These are phyloP conservation scores for Epinephelus moara DNA, from an alignment of 2,113 vertebrate species.

Conservation along the genomic window DNA sequence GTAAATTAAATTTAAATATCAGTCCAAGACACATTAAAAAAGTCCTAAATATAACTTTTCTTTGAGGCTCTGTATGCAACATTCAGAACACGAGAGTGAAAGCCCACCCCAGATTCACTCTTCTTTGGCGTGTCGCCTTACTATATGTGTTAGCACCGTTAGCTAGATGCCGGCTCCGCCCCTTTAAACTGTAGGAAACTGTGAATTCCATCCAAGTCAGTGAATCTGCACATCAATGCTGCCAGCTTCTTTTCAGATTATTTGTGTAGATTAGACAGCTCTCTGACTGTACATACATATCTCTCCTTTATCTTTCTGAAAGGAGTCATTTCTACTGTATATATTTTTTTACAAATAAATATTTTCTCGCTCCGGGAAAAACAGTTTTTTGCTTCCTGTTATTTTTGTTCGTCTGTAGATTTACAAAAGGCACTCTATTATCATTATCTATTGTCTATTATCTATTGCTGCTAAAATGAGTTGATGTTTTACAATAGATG, in stretches of 20 bases:
- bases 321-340: constrained; percentile 14
- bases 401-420: background rate
- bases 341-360: constrained; percentile 48
- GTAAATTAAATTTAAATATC: too few species aligned
- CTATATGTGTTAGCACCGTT: too few species aligned
- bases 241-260: background rate
- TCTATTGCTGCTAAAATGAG: background rate
- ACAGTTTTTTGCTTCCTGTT: background rate
- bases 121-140: too few species aligned
- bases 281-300: background rate
- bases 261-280: background rate
- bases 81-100: too few species aligned
- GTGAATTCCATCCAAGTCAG: background rate
- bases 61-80: too few species aligned
- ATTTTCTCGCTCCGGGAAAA: constrained; percentile 7
- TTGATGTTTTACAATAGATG: background rate
- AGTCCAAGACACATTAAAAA: too few species aligned
- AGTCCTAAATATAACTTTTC: too few species aligned
- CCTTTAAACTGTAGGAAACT: background rate
- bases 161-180: too few species aligned
- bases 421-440: background rate
- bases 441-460: background rate
- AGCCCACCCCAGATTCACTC: too few species aligned
- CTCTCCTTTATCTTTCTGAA: constrained; percentile 27
- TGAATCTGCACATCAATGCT: background rate